These are phyloP conservation scores for Apis florea DNA, from an alignment of 1,140 invertebrate genomes.

Conservation along the genomic window DNA sequence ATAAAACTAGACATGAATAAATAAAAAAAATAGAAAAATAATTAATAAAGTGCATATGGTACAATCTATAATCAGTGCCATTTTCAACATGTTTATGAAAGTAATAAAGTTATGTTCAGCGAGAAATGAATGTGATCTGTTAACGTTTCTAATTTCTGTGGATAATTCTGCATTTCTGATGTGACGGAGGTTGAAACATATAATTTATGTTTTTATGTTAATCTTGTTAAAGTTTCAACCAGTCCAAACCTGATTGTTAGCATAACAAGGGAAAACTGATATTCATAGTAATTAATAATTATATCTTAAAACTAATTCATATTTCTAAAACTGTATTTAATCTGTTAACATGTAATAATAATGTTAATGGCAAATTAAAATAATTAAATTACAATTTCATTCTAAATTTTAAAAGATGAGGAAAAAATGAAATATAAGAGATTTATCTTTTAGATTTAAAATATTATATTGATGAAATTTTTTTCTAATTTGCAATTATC, in stretches of 20 bases:
- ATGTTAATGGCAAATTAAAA: conserved; percentile 17
- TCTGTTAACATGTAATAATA: background rate
- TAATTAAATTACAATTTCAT: background rate
- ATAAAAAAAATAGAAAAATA: conserved; percentile 19
- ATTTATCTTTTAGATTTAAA: background rate
- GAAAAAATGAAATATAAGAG: background rate
- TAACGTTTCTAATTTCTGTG: conserved; percentile 64
- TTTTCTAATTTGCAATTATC: background rate
- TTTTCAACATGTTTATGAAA: conserved; percentile 59
- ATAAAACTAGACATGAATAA: conserved; percentile 1
- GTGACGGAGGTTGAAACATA: conserved; percentile 1
- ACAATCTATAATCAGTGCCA: conserved; percentile 50
- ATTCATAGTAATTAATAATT: background rate
- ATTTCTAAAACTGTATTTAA: background rate
- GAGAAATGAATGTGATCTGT: conserved; percentile 63
- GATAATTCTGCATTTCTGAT: conserved; percentile 57
- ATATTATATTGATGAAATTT: background rate
- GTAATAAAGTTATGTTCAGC: conserved; percentile 59
- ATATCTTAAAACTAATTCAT: background rate
- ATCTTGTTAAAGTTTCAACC: background rate
- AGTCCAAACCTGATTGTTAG: background rate
- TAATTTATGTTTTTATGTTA: background rate
- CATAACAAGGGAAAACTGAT: background rate
- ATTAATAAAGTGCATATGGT: conserved; percentile 36
- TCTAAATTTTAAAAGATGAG: background rate